phyloP scores from a whole-genome alignment of 2,888 invertebrate genomes.

The Drosophila atripex region DNA sequence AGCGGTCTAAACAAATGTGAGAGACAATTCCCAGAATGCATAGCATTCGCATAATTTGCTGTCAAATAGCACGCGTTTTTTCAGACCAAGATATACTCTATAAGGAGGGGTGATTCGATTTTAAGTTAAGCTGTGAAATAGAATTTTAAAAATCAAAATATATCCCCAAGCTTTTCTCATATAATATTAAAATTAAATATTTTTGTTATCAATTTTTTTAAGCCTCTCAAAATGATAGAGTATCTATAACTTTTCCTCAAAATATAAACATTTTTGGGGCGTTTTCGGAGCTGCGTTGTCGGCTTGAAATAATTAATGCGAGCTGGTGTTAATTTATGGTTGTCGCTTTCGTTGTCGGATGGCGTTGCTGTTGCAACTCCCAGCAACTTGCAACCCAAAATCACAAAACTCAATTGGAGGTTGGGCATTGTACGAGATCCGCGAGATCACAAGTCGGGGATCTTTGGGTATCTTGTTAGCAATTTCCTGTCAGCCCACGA shows the following conservation, averaged over 20 bases:
- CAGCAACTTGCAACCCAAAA: conserved; percentile 45
- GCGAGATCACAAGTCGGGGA: conserved; percentile 53
- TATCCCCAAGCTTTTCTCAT: no score
- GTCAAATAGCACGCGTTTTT: conserved; percentile 50
- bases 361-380: conserved; percentile 51
- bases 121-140: background rate
- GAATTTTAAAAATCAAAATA: background rate
- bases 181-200: background rate
- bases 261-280: conserved; percentile 9
- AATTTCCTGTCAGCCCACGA: conserved; percentile 64
- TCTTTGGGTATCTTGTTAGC: conserved; percentile 66
- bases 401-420: conserved; percentile 57
- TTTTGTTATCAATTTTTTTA: background rate
- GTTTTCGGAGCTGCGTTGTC: conserved; percentile 37
- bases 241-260: conserved; percentile 8
- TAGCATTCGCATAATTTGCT: conserved; percentile 49
- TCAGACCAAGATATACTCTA: conserved; percentile 11
- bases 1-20: conserved; percentile 65
- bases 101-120: conserved; percentile 1
- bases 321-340: conserved; percentile 73
- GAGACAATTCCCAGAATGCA: conserved; percentile 66
- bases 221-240: background rate
- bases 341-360: conserved; percentile 59
- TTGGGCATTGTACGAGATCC: conserved; percentile 34
- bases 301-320: conserved; percentile 71